Percentiles rank a stretch among this genome's conserved stretches.
Evolutionary conservation across 2,113 vertebrate genomes (phyloP).

Genomic region (Odocoileus virginianus): DNA sequence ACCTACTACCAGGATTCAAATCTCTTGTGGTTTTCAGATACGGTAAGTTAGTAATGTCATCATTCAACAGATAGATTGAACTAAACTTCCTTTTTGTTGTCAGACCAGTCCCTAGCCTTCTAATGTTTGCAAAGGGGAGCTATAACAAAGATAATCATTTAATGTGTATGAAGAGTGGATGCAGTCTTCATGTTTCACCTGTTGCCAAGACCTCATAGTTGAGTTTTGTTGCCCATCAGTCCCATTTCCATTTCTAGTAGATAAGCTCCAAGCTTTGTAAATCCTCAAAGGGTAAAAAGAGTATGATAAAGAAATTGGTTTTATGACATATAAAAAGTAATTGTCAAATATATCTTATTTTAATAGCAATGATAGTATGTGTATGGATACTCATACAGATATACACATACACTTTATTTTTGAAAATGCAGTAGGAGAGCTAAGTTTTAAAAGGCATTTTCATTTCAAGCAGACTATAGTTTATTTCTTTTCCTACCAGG

Average conservation of each 20-base stretch:
- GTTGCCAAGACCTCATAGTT: background rate
- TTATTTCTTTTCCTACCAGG: background rate
- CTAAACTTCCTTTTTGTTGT: conserved; percentile 12
- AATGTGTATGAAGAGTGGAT: background rate
- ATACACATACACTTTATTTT: background rate
- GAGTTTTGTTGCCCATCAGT: background rate
- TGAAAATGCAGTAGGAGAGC: background rate
- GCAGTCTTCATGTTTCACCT: background rate
- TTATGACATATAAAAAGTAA: background rate
- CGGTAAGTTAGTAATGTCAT: conserved; percentile 80
- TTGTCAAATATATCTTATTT: background rate
- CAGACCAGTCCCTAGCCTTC: background rate
- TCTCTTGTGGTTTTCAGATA: conserved; percentile 97
- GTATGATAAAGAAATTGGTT: background rate
- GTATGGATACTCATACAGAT: background rate
- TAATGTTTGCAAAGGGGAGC: background rate
- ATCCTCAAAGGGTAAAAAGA: background rate
- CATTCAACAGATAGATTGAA: background rate
- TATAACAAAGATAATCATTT: background rate
- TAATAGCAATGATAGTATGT: background rate
- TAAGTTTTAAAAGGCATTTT: background rate
- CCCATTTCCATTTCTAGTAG: background rate
- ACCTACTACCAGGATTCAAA: conserved; percentile 94
- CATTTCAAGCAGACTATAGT: background rate
- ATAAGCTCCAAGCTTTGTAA: background rate